Base-by-base conservation (phyloP, 1,140 invertebrate genomes). In the Drosophila obscura region DNA sequence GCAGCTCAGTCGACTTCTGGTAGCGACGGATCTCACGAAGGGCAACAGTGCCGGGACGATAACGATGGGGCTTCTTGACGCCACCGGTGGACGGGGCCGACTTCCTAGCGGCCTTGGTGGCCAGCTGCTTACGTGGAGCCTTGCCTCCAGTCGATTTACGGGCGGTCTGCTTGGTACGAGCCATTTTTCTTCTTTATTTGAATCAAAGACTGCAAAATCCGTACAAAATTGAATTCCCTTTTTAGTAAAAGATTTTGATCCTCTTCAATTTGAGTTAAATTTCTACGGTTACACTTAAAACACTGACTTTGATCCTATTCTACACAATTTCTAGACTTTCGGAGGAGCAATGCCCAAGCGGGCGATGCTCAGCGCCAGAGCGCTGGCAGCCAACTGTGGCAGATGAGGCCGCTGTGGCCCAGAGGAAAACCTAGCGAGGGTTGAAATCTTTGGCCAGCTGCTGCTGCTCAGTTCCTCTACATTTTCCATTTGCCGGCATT, bases 91-190 rank as follows among this genome's bases (percentile, higher is more conserved):
- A 94, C 4, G 95, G 95, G 2, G 95, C 95, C 73, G 94, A 94
- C 92, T 96, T 96, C 77, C 95, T 93, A n/a, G 95, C 95, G 6
- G 96, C 96, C 90, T 96, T 97, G 43, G 96, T 97, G 7, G 96
- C 96, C 88, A 97, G 92, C 84, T 97, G 96, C 92, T 97, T 97
- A 48, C 96, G 94, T 26, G 96, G 96, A 76, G 96, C 97, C 93
- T 97, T 97, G 68, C 96, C 96, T 93, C 96, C 96, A 60, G 96
- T 96, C 1, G 95, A 96, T 92, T 96, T 96, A 94, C 96, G 95
- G 56, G 96, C 96, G 28, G 96, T 97, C 92, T 97, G 96, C 94
- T 97, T 97, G 6, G 96, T 97, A 95, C 96, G 95, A 57, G 96
- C 94, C 94, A 94, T 94, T 62, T 93, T 51, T 8, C 15, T 80